These are phyloP conservation scores for Leguminivora glycinivorella DNA, from an alignment of 1,140 invertebrate genomes.

Conservation along the genomic window DNA sequence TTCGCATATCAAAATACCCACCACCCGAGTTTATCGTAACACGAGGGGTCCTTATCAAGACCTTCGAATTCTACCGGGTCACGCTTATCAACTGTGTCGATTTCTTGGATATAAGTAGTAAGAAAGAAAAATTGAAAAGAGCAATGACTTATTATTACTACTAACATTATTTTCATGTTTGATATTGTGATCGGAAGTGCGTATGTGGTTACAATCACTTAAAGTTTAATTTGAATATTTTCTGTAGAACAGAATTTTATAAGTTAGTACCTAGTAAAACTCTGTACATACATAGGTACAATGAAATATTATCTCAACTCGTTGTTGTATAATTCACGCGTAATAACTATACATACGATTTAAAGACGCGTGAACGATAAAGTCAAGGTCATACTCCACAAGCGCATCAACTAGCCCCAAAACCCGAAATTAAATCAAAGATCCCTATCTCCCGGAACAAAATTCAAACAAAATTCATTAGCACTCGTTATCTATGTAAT, in stretches of 20 bases:
- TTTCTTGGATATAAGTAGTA: constrained; percentile 29
- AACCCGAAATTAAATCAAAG: constrained; percentile 35
- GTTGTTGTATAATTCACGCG: not conserved
- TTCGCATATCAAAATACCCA: constrained; percentile 14
- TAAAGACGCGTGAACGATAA: not conserved
- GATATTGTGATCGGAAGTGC: too few species aligned
- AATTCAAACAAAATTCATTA: constrained; percentile 47
- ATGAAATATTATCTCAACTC: not conserved
- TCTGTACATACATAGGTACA: too few species aligned
- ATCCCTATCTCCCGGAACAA: constrained; percentile 54
- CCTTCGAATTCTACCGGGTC: constrained; percentile 57
- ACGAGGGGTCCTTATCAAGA: constrained; percentile 49
- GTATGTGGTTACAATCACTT: too few species aligned
- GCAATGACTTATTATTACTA: not conserved
- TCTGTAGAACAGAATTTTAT: too few species aligned
- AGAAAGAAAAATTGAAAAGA: constrained; percentile 15
- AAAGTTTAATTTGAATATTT: too few species aligned
- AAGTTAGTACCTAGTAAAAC: too few species aligned
- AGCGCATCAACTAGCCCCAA: constrained; percentile 4
- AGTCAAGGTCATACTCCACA: not conserved
- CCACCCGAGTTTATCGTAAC: not conserved
- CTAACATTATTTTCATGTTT: not conserved
- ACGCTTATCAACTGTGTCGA: constrained; percentile 41
- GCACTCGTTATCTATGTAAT: constrained; percentile 52
- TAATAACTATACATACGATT: not conserved